phyloP scores from a whole-genome alignment of 1,140 invertebrate species.

The Melitaea cinxia region DNA sequence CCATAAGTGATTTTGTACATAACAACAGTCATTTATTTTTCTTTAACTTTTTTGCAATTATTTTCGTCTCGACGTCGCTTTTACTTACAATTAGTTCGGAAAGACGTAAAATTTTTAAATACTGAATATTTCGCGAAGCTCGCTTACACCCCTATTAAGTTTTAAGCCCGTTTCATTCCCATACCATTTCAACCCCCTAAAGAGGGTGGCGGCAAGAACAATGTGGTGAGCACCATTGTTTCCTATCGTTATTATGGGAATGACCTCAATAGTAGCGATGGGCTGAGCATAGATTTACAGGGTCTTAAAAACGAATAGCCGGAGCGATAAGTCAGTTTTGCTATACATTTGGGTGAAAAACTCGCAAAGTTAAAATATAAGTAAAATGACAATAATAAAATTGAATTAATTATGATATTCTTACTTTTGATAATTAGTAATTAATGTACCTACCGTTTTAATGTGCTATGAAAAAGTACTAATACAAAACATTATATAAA shows the following conservation, averaged over 20 bases:
- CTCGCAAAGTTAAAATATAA: no score
- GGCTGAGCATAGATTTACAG: not conserved
- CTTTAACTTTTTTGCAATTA: not conserved
- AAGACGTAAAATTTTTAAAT: conserved; percentile 22
- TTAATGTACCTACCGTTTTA: no score
- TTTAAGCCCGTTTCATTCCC: conserved; percentile 27
- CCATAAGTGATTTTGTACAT: no score
- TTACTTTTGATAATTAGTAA: no score
- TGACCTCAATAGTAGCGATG: conserved; percentile 27
- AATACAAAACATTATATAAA: no score
- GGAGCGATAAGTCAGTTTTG: no score
- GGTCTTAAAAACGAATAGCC: no score
- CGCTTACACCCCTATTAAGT: conserved; percentile 15
- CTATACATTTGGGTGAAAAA: no score
- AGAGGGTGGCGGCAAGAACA: conserved; percentile 28
- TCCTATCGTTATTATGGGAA: conserved; percentile 17
- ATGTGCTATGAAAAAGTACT: no score
- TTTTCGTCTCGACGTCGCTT: conserved; percentile 7
- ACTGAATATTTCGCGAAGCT: conserved; percentile 13
- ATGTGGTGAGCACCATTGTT: conserved; percentile 30
- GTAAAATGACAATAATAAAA: no score
- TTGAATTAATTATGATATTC: no score
- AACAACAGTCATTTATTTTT: not conserved
- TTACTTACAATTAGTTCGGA: not conserved
- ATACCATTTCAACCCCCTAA: conserved; percentile 13